These are phyloP conservation scores for Dinomys branickii DNA, from an alignment of 2,113 vertebrate species.

Conservation along the genomic window DNA sequence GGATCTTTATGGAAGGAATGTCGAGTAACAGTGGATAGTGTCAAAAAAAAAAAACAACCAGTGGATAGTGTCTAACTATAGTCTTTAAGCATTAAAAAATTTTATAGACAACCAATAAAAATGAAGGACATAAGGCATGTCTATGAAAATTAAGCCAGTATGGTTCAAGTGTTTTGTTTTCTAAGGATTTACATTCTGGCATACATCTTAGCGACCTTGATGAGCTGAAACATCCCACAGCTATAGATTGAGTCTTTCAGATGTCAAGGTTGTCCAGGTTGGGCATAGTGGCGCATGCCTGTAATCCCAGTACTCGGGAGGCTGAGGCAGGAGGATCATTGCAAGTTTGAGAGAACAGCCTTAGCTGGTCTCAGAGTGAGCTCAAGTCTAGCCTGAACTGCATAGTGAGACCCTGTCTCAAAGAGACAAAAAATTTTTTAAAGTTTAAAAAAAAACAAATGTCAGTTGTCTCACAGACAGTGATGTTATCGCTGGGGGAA, in stretches of 20 bases:
- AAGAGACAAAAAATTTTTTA: no score
- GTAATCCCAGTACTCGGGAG: no score
- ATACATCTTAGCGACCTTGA: not conserved
- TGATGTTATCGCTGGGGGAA: not conserved
- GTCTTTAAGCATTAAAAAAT: not conserved
- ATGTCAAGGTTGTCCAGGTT: no score
- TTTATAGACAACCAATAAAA: not conserved
- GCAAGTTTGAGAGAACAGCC: no score
- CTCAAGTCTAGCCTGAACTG: no score
- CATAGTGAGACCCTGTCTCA: no score
- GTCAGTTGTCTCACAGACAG: accelerated
- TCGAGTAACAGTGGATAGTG: not conserved
- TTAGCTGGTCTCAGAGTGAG: no score
- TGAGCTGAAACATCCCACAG: not conserved
- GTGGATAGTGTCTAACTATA: not conserved
- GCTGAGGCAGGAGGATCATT: no score
- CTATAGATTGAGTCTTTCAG: not conserved
- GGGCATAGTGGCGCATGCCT: no score
- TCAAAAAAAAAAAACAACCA: no score
- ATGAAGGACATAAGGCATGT: not conserved
- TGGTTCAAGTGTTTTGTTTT: not conserved
- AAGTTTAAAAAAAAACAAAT: no score
- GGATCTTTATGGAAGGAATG: not conserved
- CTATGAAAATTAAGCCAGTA: not conserved
- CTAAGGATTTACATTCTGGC: not conserved